These are phyloP conservation scores for Onychomys arenicola DNA, from an alignment of 2,797 vertebrate genomes.

Conservation along the genomic window DNA sequence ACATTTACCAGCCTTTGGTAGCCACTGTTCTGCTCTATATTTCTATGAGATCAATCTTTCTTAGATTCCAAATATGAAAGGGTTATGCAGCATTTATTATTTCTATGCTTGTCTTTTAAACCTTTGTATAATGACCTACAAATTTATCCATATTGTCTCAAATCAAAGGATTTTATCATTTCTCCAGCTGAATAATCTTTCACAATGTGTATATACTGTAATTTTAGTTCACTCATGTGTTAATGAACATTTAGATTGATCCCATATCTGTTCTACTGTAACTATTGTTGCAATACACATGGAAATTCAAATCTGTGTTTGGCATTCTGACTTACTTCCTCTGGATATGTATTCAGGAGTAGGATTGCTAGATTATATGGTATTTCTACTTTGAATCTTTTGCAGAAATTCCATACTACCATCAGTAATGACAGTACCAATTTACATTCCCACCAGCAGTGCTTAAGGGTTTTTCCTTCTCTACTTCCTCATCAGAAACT, in stretches of 20 bases:
- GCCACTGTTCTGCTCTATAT: not conserved
- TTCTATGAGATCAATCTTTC: not conserved
- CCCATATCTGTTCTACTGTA: not conserved
- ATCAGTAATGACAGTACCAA: not conserved
- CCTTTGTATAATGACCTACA: not conserved
- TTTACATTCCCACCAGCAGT: not conserved
- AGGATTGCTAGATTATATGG: not conserved
- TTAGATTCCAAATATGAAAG: not conserved
- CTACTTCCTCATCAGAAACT: not conserved
- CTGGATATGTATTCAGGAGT: not conserved
- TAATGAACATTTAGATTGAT: not conserved
- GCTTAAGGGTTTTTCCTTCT: not conserved
- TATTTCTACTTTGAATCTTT: not conserved
- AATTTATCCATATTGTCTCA: not conserved
- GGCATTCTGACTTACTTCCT: not conserved
- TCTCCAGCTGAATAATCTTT: not conserved
- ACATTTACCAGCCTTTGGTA: not conserved
- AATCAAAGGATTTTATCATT: not conserved
- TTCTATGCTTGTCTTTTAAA: not conserved
- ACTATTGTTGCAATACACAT: not conserved
- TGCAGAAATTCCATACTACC: not conserved
- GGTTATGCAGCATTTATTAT: not conserved
- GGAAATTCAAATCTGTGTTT: not conserved
- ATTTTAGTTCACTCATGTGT: not conserved
- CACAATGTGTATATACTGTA: not conserved